Evolutionary conservation across 2,888 invertebrate genomes (phyloP).

Genomic region (Pseudoips prasinana): DNA sequence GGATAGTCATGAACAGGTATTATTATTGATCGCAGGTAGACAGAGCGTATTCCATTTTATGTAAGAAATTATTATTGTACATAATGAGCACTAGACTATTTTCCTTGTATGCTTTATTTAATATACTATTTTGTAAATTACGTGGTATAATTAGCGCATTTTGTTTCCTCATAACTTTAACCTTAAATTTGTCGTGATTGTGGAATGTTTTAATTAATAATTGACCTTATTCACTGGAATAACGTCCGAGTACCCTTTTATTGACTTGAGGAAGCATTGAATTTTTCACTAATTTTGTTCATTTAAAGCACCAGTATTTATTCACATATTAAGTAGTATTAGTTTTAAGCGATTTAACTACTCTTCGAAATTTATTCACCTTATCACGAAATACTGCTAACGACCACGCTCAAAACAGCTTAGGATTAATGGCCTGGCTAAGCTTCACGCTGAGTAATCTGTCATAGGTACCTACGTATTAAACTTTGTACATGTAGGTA

Average conservation of each 20-base stretch:
- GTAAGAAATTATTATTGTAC: conserved; percentile 45
- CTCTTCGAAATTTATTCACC: conserved; percentile 9
- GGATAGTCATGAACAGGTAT: conserved; percentile 81
- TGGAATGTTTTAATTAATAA: too few relatives aligned
- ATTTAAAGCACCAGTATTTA: conserved; percentile 25
- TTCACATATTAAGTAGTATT: conserved; percentile 17
- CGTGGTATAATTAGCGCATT: conserved; percentile 24
- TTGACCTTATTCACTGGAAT: too few relatives aligned
- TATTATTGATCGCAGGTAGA: conserved; percentile 62
- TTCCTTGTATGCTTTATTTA: conserved; percentile 36
- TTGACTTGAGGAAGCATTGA: conserved; percentile 33
- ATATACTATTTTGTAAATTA: conserved; percentile 24
- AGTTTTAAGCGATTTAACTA: conserved; percentile 23
- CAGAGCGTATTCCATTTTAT: conserved; percentile 53
- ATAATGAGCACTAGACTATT: conserved; percentile 40
- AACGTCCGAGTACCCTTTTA: too few relatives aligned
- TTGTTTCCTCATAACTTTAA: conserved; percentile 46
- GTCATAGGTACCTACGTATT: too few relatives aligned
- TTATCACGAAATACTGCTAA: conserved; percentile 36
- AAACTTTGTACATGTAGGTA: too few relatives aligned
- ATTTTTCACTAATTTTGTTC: conserved; percentile 10
- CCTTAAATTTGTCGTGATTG: too few relatives aligned
- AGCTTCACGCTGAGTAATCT: conserved; percentile 44
- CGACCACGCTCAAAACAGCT: conserved; percentile 49
- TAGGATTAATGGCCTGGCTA: conserved; percentile 44